phyloP scores from a whole-genome alignment of 2,888 invertebrate species.

The Actias luna region DNA sequence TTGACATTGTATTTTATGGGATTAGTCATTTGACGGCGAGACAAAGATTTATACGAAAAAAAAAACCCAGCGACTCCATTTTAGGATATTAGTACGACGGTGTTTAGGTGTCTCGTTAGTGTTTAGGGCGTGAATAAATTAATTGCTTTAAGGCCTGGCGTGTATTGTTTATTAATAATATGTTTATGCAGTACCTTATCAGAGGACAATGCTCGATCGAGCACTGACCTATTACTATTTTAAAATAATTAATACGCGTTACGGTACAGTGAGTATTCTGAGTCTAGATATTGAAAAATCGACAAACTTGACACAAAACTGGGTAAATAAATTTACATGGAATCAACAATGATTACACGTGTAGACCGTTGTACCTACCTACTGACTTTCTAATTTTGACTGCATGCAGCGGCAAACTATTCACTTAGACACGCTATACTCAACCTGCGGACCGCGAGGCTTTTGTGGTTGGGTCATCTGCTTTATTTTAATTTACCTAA shows the following conservation, averaged over 20 bases:
- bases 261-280: background rate
- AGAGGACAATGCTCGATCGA: background rate
- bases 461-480: too few species aligned
- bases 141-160: constrained; percentile 3
- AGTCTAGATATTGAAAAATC: background rate
- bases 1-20: constrained; percentile 16
- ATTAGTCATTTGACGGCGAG: constrained; percentile 18
- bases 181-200: background rate
- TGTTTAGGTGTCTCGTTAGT: background rate
- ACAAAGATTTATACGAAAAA: constrained; percentile 8
- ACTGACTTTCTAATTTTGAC: too few species aligned
- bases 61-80: constrained; percentile 13
- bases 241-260: background rate
- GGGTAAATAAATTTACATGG: too few species aligned
- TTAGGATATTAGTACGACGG: background rate
- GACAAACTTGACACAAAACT: background rate
- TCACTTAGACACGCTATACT: too few species aligned
- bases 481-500: too few species aligned
- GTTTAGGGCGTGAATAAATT: constrained; percentile 8
- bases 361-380: too few species aligned
- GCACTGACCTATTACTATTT: background rate
- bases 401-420: too few species aligned
- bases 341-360: too few species aligned
- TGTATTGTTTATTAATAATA: background rate
- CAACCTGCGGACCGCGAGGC: too few species aligned